These are phyloP conservation scores for Drosophila orena DNA, from an alignment of 1,140 invertebrate genomes.

Conservation along the genomic window DNA sequence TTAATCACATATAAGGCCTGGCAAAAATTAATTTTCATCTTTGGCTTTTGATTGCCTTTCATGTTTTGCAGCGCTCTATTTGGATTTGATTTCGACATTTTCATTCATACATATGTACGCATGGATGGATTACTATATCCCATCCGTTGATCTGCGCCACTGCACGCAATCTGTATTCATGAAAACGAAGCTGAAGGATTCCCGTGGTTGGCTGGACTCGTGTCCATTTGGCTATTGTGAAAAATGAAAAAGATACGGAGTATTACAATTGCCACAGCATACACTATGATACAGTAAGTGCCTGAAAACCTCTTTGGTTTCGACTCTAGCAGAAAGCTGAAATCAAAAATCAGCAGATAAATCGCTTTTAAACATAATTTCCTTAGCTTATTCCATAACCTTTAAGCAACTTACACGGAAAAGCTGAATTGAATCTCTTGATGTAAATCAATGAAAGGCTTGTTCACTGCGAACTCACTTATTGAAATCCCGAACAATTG, in stretches of 20 bases:
- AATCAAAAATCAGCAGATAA: too few species aligned
- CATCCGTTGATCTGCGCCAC: conserved; percentile 24
- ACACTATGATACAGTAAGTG: too few species aligned
- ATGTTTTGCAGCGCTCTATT: conserved; percentile 9
- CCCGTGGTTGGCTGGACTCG: conserved; percentile 25
- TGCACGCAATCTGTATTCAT: conserved; percentile 44
- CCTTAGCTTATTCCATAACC: too few species aligned
- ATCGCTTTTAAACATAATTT: too few species aligned
- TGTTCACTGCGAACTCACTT: conserved; percentile 20
- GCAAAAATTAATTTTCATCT: conserved; percentile 32
- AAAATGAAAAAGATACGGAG: conserved; percentile 7
- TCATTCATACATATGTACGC: conserved; percentile 23
- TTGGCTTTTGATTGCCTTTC: conserved; percentile 27
- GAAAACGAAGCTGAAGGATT: conserved; percentile 31
- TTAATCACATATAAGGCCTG: conserved; percentile 27
- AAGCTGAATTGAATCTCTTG: neutral
- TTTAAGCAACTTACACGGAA: neutral
- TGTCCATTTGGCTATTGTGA: conserved; percentile 31
- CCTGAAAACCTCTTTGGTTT: too few species aligned
- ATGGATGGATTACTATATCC: conserved; percentile 20
- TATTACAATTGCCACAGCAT: neutral
- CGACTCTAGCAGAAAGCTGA: too few species aligned
- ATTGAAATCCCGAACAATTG: conserved; percentile 11
- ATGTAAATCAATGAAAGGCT: neutral
- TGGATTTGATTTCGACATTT: conserved; percentile 26